Conservation (phyloP, 1,140 invertebrate genomes). For the Campoletis sonorensis region DNA sequence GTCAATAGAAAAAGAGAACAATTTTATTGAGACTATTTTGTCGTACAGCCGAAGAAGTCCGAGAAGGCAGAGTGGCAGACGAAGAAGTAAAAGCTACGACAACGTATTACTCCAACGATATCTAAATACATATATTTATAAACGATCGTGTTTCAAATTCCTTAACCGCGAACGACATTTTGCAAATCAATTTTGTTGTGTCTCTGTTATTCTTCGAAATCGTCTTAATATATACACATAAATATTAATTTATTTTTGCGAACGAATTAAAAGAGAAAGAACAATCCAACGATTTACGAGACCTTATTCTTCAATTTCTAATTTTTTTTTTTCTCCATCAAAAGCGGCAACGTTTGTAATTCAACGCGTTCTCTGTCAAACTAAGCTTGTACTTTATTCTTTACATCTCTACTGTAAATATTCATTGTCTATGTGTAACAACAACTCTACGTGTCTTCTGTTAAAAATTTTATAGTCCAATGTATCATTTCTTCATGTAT, state of each 20-base stretch:
- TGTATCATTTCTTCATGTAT: constrained; percentile 23
- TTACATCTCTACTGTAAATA: constrained; percentile 42
- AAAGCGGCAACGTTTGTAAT: neutral
- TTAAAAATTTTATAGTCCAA: constrained; percentile 41
- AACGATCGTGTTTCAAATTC: constrained; percentile 13
- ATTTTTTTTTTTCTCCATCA: neutral
- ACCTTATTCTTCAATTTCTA: neutral
- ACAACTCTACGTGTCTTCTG: constrained; percentile 22
- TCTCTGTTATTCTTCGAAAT: constrained; percentile 5
- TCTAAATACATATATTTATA: constrained; percentile 40
- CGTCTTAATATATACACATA: no score
- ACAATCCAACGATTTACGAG: neutral
- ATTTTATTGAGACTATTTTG: constrained; percentile 51
- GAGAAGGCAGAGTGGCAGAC: constrained; percentile 89
- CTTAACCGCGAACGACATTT: constrained; percentile 12
- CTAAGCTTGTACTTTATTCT: neutral
- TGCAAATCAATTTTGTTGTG: neutral
- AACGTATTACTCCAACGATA: constrained; percentile 57
- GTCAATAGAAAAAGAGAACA: constrained; percentile 11
- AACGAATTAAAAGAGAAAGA: neutral
- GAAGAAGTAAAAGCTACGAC: constrained; percentile 81
- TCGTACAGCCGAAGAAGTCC: constrained; percentile 85
- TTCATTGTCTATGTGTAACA: constrained; percentile 37
- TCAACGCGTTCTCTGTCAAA: neutral
- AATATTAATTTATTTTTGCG: neutral